Conservation (phyloP, 2,797 vertebrate species). For the Catharus ustulatus region DNA sequence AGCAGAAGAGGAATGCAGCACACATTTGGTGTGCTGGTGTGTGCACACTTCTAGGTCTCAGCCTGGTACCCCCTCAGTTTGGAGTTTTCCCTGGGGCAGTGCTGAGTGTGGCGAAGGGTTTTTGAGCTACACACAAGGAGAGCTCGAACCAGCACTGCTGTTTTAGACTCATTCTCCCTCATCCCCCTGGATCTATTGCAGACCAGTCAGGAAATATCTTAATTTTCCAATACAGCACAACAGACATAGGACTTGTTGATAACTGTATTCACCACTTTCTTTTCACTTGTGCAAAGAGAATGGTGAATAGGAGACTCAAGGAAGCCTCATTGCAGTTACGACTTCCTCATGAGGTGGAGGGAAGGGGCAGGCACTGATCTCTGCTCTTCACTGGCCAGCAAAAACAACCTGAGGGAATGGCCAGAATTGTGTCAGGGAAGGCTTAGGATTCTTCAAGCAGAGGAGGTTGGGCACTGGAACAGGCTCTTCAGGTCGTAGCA, state of each 20-base stretch:
- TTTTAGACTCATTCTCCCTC: not conserved
- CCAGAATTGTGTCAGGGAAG: not conserved
- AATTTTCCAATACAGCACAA: not conserved
- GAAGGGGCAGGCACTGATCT: not conserved
- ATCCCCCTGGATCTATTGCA: not conserved
- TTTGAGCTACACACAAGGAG: not conserved
- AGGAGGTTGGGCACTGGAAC: fast-evolving
- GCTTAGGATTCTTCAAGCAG: not conserved
- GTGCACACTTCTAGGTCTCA: not conserved
- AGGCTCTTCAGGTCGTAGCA: not conserved
- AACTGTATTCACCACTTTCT: not conserved
- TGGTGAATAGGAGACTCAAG: not conserved
- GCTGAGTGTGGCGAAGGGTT: not conserved
- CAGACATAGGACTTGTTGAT: not conserved
- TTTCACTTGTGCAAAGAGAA: not conserved
- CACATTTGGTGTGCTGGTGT: not conserved
- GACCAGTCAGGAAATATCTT: not conserved
- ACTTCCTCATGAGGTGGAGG: not conserved
- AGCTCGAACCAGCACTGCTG: not conserved
- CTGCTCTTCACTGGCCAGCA: not conserved
- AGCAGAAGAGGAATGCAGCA: not conserved
- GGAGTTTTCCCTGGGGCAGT: not conserved
- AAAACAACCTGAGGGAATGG: not conserved
- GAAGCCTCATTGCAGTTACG: not conserved
- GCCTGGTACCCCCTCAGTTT: not conserved